Evolutionary conservation across 2,888 invertebrate species (phyloP).

Genomic region (Brenthis hecate): DNA sequence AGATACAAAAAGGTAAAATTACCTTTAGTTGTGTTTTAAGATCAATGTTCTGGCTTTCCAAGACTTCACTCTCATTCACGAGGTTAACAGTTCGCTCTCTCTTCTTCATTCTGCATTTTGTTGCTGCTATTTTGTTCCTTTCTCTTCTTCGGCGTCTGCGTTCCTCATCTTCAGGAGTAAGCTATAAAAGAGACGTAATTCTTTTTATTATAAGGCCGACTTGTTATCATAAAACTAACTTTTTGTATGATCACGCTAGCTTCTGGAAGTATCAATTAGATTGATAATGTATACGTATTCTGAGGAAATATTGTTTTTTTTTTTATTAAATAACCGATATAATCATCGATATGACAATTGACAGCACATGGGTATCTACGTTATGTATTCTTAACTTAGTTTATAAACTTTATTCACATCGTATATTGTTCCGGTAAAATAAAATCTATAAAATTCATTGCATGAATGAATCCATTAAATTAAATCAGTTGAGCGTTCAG

Average conservation of each 20-base stretch:
- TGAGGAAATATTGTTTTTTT: no score
- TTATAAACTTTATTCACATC: no score
- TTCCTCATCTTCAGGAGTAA: slow-evolving; percentile 96
- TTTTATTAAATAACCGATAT: no score
- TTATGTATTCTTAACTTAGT: no score
- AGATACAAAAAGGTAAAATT: neutral
- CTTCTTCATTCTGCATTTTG: slow-evolving; percentile 96
- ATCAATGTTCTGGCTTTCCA: slow-evolving; percentile 92
- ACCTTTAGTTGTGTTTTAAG: slow-evolving; percentile 89
- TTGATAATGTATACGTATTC: no score
- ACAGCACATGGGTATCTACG: no score
- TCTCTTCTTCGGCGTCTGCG: slow-evolving; percentile 92
- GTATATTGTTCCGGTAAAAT: neutral
- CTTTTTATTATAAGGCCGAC: neutral
- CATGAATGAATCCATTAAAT: slow-evolving; percentile 16
- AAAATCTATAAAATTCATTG: slow-evolving; percentile 9
- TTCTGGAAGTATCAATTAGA: no score
- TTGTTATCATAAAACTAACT: neutral
- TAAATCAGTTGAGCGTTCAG: slow-evolving; percentile 32
- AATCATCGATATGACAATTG: no score
- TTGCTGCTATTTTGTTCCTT: slow-evolving; percentile 96
- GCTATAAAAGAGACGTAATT: slow-evolving; percentile 64
- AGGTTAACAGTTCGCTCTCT: slow-evolving; percentile 93
- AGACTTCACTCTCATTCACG: slow-evolving; percentile 91
- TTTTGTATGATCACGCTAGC: no score